Evolutionary conservation across 1,140 invertebrate genomes (phyloP).

Genomic region (Heliconius himera): DNA sequence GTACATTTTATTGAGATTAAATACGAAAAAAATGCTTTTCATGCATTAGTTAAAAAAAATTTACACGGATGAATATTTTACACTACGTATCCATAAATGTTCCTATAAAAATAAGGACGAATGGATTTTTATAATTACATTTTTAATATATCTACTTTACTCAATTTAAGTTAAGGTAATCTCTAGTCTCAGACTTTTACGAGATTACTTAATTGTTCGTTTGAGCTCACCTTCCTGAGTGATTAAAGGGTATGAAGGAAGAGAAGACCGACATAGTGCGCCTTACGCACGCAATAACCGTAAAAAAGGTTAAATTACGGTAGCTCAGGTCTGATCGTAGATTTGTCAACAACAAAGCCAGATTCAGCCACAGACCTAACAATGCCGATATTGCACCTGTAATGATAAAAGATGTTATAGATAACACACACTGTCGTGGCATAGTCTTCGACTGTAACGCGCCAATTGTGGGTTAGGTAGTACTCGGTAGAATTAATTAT

Average conservation of each 20-base stretch:
- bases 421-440: background rate
- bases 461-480: too few species aligned
- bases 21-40: too few species aligned
- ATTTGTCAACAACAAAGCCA: slow-evolving; percentile 48
- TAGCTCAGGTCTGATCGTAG: slow-evolving; percentile 57
- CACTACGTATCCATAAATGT: too few species aligned
- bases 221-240: slow-evolving; percentile 46
- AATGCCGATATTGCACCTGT: slow-evolving; percentile 27
- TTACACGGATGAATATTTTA: too few species aligned
- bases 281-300: slow-evolving; percentile 46
- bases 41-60: too few species aligned
- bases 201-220: slow-evolving; percentile 9
- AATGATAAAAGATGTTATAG: background rate
- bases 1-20: too few species aligned
- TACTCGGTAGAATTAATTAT: too few species aligned
- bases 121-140: too few species aligned
- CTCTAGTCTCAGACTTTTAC: background rate
- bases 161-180: background rate
- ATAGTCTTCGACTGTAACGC: too few species aligned
- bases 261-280: slow-evolving; percentile 42
- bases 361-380: slow-evolving; percentile 50
- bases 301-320: slow-evolving; percentile 60
- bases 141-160: background rate
- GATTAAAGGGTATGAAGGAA: slow-evolving; percentile 41
- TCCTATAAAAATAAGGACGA: too few species aligned